Base-by-base conservation (phyloP, 2,113 vertebrate genomes). In the Henicopernis longicauda region DNA sequence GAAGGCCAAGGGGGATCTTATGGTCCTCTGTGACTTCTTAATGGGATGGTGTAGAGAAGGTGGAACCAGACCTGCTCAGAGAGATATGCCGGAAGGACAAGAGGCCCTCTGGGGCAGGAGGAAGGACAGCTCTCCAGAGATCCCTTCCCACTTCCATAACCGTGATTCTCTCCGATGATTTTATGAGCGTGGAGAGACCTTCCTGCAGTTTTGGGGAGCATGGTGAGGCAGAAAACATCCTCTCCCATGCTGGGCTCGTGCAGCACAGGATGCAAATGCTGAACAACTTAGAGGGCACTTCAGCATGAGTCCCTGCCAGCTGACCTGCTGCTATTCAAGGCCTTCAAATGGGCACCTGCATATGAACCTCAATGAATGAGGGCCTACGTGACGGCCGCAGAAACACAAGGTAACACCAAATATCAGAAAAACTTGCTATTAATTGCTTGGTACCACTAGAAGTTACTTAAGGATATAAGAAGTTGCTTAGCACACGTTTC, bases 371-470 rank as follows among this genome's bases (percentile, higher is more conserved):
- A n/a, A 17, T 12, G 31, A 76, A 67, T 0, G 0, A 66, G 10
- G 34, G 27, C 13, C 61, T 47, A 23, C 0, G 0, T 62, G 50
- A 63, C 3, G 14, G 63, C 25, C 13, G 11, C 18, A 16, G 40
- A 62, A 74, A 78, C 50, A 40, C 18, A 52, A 59, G 21, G 25
- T 49, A 54, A 29, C 52, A 57, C 6, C 52, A 79, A 49, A 58
- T 17, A 70, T 8, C 45, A 71, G 9, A 26, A 78, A 44, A 89
- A 16, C 4, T 57, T 3, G 0, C 8, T 42, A 44, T 49, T 27
- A 54, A 67, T 49, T 58, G 22, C 6, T 29, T 58, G 44, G 21
- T 76, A 54, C 62, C 45, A 74, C 20, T 59, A 49, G 16, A 72
- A 79, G 42, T 10, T 44, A 16, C 47, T 82, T 54, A 45, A 83